Percentiles rank a stretch among this genome's conserved stretches.
Evolutionary conservation across 2,797 vertebrate species (phyloP).

Genomic region (Rhinophrynus dorsalis): DNA sequence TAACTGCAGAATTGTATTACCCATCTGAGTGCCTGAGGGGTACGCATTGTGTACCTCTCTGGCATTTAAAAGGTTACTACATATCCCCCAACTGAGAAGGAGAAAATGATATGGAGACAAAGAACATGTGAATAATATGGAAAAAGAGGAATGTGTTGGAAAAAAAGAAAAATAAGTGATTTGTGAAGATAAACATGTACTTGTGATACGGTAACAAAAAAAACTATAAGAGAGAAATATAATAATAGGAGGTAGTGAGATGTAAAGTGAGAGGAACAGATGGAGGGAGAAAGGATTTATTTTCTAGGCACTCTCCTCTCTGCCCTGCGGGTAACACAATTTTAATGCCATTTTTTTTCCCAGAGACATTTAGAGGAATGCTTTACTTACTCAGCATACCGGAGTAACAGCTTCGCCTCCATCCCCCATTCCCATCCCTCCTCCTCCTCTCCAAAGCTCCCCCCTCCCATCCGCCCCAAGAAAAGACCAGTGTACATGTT

Average conservation of each 20-base stretch:
- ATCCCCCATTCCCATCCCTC: constrained; percentile 34
- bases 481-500: constrained; percentile 47
- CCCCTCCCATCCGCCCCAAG: constrained; percentile 35
- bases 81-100: no score
- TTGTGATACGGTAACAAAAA: constrained; percentile 19
- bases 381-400: constrained; percentile 50
- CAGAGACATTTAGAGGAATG: constrained; percentile 50
- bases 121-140: background rate
- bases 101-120: no score
- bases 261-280: constrained; percentile 44
- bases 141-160: background rate
- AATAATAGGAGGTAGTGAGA: constrained; percentile 37
- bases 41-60: no score
- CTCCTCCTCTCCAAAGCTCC: constrained; percentile 23
- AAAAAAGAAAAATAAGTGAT: constrained; percentile 4
- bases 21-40: no score
- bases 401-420: constrained; percentile 40
- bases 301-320: constrained; percentile 41
- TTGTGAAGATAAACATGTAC: constrained; percentile 21
- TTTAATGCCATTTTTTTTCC: constrained; percentile 48
- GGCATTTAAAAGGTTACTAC: no score
- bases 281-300: constrained; percentile 44
- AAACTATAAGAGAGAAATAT: constrained; percentile 18
- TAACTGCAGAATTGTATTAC: no score
- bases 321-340: constrained; percentile 49